These are phyloP conservation scores for Mormyrus iriodes DNA, from an alignment of 2,113 vertebrate genomes.

Conservation along the genomic window DNA sequence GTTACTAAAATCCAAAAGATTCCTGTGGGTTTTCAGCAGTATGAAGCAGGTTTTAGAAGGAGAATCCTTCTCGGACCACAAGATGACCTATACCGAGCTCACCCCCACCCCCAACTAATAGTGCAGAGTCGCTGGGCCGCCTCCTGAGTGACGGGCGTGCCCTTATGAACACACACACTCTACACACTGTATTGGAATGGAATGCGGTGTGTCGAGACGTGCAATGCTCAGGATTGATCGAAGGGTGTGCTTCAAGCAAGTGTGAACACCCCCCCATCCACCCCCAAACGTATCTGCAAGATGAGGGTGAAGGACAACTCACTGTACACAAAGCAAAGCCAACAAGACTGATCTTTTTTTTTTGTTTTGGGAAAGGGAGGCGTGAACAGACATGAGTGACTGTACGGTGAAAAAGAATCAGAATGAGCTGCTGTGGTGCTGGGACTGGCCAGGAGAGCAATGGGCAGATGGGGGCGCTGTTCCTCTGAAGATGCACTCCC, in stretches of 20 bases:
- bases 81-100: not conserved
- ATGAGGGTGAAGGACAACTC: not conserved
- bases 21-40: slow-evolving; percentile 22
- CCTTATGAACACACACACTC: slow-evolving; percentile 26
- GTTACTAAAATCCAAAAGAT: slow-evolving; percentile 22
- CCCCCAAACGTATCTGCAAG: slow-evolving; percentile 13
- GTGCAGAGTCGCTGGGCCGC: slow-evolving; percentile 22
- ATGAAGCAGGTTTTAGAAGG: slow-evolving; percentile 4
- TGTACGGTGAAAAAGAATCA: not conserved
- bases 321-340: slow-evolving; percentile 14
- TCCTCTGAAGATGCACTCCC: not conserved
- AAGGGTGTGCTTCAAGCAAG: not conserved
- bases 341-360: slow-evolving; percentile 3
- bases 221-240: not conserved
- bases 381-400: not conserved
- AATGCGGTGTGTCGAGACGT: not conserved
- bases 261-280: not conserved
- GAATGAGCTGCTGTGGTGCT: slow-evolving; percentile 21
- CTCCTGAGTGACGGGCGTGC: slow-evolving; percentile 25
- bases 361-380: not conserved
- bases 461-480: not conserved
- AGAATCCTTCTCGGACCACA: not conserved
- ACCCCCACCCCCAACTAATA: not conserved
- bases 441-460: slow-evolving; percentile 39
- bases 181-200: slow-evolving; percentile 10